Base-by-base conservation (phyloP, 2,113 vertebrate species). In the Otolemur garnettii region DNA sequence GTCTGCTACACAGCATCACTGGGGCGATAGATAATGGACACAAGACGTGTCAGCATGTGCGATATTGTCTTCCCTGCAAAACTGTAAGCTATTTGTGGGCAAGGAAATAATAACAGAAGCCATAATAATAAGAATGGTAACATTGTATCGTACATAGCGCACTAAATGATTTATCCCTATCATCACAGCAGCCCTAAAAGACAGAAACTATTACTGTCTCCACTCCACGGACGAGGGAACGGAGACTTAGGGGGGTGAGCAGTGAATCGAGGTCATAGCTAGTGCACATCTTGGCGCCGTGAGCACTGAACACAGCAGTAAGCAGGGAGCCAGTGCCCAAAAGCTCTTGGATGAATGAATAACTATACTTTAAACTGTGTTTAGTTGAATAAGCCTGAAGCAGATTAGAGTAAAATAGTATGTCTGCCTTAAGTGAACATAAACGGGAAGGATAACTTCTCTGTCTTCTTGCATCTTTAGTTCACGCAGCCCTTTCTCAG, bases 331-430 rank as follows among this genome's bases (percentile, higher is more conserved):
- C 9, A 19, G 10, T 59, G 62, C 59, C 78, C 30, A 15, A 26
- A 38, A 8, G 57, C 78, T 57, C 24, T 53, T 66, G 87, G 81
- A 38, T 71, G 94, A 81, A 77, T 3, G 14, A 85, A 26, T 86
- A 75, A 59, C 87, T 55, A 0, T 57, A 77, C 53, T 93, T 91
- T 90, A 35, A 60, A 50, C 42, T 83, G 57, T 33, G 59, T 75
- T 94, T 60, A 50, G 69, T 26, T 80, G 96, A 87, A 68, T 87
- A 91, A 86, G 84, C 87, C 93, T 62, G 62, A 88, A 90, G 71
- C 87, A 77, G 90, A 80, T 75, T 50, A 74, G 77, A 95, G 90
- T 80, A 62, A 92, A 87, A 74, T 0, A 85, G 60, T 50, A 4
- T 55, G 18, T 90, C 60, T 93, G 68, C 90, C 90, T 87, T 84